These are phyloP conservation scores for Gopherus evgoodei DNA, from an alignment of 2,113 vertebrate genomes.

Conservation along the genomic window DNA sequence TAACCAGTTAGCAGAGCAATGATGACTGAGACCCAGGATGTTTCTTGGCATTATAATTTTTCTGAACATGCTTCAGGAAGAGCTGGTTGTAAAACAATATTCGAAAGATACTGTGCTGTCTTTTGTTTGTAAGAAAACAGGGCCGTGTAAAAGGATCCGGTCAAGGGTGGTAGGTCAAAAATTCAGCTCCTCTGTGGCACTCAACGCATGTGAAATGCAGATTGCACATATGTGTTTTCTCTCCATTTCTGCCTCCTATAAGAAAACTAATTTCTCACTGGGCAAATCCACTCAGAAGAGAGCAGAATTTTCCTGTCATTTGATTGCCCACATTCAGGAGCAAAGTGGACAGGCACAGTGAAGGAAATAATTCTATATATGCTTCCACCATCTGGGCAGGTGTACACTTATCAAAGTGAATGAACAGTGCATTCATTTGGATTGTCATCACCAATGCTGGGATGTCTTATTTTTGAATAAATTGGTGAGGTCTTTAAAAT, in stretches of 20 bases:
- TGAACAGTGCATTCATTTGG: neutral
- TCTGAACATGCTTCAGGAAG: neutral
- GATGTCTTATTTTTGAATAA: neutral
- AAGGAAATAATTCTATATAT: rapidly evolving
- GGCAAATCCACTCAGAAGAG: neutral
- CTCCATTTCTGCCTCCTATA: neutral
- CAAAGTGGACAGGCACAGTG: neutral
- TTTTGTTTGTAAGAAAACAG: neutral
- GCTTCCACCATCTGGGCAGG: neutral
- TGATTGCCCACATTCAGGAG: rapidly evolving
- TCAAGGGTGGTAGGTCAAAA: neutral
- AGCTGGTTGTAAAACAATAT: neutral
- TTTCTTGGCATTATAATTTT: neutral
- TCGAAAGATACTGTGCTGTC: rapidly evolving
- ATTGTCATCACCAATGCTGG: neutral
- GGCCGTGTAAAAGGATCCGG: neutral
- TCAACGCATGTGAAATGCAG: neutral
- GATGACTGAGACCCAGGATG: neutral
- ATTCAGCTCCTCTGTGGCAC: neutral
- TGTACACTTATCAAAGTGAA: neutral
- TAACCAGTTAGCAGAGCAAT: neutral
- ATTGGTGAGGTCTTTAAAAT: rapidly evolving
- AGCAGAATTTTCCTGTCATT: neutral
- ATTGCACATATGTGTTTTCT: neutral
- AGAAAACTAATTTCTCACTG: neutral